A percentile compares a stretch with the other conserved stretches of the same genome.
phyloP scores from a whole-genome alignment of 1,140 invertebrate species.

The Phenacoccus solenopsis region DNA sequence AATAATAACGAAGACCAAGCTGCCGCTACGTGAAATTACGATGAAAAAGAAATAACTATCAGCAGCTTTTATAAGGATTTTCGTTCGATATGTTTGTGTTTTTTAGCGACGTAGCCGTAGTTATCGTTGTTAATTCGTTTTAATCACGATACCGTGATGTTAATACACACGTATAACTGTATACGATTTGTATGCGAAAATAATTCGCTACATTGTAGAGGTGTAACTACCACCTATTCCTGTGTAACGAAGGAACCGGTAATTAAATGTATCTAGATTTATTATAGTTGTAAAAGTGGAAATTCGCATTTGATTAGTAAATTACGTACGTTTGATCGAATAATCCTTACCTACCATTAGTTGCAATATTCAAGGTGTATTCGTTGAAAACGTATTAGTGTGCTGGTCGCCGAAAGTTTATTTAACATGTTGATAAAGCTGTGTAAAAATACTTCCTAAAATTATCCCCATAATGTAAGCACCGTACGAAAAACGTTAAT shows the following conservation, averaged over 20 bases:
- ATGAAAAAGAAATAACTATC: not conserved
- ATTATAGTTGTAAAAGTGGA: not conserved
- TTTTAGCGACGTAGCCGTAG: not conserved
- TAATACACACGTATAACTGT: no score
- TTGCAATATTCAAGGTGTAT: no score
- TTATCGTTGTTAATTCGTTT: not conserved
- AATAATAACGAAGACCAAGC: no score
- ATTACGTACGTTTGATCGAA: not conserved
- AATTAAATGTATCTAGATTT: not conserved
- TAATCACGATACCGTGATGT: not conserved
- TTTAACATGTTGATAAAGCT: no score
- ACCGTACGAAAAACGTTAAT: no score
- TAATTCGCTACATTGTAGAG: not conserved
- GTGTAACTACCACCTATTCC: no score
- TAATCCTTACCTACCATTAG: no score
- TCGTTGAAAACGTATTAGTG: no score
- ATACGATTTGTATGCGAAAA: not conserved
- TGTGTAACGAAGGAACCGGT: not conserved
- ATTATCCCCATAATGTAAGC: no score
- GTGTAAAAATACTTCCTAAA: no score
- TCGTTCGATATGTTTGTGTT: not conserved
- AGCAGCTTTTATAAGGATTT: not conserved
- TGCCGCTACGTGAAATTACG: no score
- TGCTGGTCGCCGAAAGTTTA: no score
- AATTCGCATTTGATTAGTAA: not conserved